phyloP scores from a whole-genome alignment of 1,140 invertebrate species.

The Plectrocnemia conspersa region DNA sequence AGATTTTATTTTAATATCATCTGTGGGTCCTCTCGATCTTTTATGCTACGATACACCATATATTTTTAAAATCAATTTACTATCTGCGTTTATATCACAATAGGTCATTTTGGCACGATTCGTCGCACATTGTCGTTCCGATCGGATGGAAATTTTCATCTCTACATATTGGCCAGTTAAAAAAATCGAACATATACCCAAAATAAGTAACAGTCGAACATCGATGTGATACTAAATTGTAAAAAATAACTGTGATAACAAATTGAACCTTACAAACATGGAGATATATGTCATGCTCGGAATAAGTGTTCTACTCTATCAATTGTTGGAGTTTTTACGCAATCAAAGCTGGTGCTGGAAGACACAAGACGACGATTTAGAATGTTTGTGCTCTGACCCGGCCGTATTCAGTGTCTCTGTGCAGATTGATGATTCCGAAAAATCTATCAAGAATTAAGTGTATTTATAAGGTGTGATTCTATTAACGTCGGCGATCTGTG shows the following conservation, averaged over 20 bases:
- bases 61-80: too few species aligned
- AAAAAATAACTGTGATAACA: background rate
- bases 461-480: background rate
- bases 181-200: too few species aligned
- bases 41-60: too few species aligned
- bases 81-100: too few species aligned
- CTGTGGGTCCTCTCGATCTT: too few species aligned
- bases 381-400: constrained; percentile 20
- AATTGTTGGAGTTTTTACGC: constrained; percentile 27
- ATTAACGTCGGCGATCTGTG: background rate
- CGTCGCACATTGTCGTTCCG: too few species aligned
- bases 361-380: constrained; percentile 21
- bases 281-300: constrained; percentile 30
- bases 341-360: constrained; percentile 24
- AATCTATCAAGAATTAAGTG: constrained; percentile 6
- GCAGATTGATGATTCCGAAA: constrained; percentile 26
- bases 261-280: constrained; percentile 28
- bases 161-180: too few species aligned
- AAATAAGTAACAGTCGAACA: too few species aligned
- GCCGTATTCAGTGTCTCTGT: constrained; percentile 28
- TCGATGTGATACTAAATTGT: too few species aligned
- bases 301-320: constrained; percentile 28
- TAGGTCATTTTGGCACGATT: too few species aligned
- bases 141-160: too few species aligned
- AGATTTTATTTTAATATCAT: too few species aligned